phyloP scores from a whole-genome alignment of 2,797 vertebrate genomes.

The Ctenochaetus hawaiiensis region DNA sequence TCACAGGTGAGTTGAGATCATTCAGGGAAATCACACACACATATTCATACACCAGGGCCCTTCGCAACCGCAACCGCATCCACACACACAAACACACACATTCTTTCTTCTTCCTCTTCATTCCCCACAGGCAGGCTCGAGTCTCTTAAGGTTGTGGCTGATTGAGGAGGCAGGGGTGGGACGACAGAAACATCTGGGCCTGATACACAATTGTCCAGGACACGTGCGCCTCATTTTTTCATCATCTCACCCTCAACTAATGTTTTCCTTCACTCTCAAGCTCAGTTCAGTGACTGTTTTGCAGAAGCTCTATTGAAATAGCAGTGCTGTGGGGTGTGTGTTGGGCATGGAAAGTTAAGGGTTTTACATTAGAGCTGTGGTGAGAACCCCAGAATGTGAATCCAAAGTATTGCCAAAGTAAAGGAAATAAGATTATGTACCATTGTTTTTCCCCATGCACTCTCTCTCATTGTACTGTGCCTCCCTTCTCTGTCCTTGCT shows the following conservation, averaged over 20 bases:
- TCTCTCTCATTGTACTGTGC: background rate
- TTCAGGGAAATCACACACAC: background rate
- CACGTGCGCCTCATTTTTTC: conserved; percentile 41
- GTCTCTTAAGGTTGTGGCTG: conserved; percentile 25
- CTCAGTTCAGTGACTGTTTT: conserved; percentile 3
- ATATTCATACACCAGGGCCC: too few species aligned
- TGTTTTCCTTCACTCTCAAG: background rate
- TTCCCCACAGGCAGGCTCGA: conserved; percentile 13
- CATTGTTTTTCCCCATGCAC: background rate
- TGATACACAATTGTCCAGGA: conserved; percentile 36
- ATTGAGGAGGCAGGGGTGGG: conserved; percentile 44
- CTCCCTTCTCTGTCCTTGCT: background rate
- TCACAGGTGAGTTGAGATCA: background rate
- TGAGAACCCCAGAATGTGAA: background rate
- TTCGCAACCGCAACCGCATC: background rate
- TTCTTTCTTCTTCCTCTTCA: background rate
- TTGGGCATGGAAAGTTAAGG: too few species aligned
- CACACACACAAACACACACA: background rate
- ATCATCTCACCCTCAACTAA: background rate
- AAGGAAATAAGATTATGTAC: background rate
- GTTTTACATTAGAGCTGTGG: background rate
- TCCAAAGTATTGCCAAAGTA: too few species aligned
- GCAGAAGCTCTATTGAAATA: background rate
- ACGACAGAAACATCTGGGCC: conserved; percentile 56
- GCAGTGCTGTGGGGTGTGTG: too few species aligned